A percentile compares a stretch with the other conserved stretches of the same genome.
Conservation (phyloP, 2,113 vertebrate genomes). For the Sorex araneus region DNA sequence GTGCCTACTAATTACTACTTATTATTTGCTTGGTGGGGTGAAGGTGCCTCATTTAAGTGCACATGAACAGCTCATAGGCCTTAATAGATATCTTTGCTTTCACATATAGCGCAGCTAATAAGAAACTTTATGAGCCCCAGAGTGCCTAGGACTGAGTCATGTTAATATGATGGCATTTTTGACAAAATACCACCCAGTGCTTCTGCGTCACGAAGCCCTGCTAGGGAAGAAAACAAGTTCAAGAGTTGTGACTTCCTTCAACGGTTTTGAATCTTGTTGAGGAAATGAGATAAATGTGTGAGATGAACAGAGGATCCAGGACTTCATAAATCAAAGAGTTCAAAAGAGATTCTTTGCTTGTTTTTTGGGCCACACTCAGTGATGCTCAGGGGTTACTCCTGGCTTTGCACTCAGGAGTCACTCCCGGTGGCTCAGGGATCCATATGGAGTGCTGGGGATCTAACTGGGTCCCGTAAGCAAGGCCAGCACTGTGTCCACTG, state of each 20-base stretch:
- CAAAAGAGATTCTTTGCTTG: background rate
- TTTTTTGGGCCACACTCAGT: no score
- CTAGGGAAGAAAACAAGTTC: background rate
- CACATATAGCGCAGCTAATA: conserved; percentile 11
- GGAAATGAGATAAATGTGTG: background rate
- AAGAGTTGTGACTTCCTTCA: background rate
- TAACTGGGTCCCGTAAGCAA: no score
- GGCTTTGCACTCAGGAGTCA: no score
- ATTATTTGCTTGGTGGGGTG: conserved; percentile 11
- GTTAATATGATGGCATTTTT: background rate
- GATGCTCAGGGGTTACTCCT: no score
- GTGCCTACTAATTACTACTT: background rate
- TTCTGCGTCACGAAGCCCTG: background rate
- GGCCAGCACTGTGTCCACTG: no score
- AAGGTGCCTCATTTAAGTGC: conserved; percentile 48
- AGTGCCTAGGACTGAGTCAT: background rate
- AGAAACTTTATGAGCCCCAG: background rate
- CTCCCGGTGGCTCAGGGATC: no score
- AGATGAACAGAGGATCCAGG: background rate
- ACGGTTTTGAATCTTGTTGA: background rate
- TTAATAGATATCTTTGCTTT: conserved; percentile 41
- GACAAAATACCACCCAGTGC: background rate
- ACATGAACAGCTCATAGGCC: conserved; percentile 6
- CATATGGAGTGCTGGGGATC: no score
- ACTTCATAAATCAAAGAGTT: background rate